Evolutionary conservation across 2,113 vertebrate genomes (phyloP).

Genomic region (Pitta sordida): DNA sequence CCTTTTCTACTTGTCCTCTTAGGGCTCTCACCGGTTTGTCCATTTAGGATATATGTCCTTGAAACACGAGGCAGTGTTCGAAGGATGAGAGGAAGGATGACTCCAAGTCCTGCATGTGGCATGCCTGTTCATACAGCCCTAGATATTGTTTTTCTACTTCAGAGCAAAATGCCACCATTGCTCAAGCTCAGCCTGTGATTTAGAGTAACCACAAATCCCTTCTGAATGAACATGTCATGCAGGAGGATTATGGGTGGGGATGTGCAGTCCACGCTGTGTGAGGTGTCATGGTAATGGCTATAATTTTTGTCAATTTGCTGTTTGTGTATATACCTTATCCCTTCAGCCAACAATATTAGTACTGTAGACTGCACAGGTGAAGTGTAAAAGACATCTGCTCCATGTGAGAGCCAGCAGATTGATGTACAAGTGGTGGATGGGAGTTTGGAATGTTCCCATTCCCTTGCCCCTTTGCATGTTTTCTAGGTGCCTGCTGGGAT

Average conservation of each 20-base stretch:
- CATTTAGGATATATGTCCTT: fast-evolving
- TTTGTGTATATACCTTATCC: not conserved
- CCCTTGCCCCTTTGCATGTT: not conserved
- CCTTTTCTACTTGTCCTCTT: not conserved
- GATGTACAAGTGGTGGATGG: too few species aligned
- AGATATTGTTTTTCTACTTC: not conserved
- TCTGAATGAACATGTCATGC: not conserved
- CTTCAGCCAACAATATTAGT: not conserved
- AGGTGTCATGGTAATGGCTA: not conserved
- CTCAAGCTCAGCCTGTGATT: not conserved
- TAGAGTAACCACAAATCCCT: not conserved
- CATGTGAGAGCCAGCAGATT: not conserved
- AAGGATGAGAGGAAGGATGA: not conserved
- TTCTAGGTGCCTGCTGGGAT: not conserved
- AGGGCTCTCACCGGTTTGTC: not conserved
- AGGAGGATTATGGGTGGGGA: not conserved
- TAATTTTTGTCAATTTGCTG: not conserved
- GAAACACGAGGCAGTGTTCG: not conserved
- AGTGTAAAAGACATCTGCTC: fast-evolving
- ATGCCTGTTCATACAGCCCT: not conserved
- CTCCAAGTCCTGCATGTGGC: not conserved
- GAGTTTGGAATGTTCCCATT: not conserved
- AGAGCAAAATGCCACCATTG: not conserved
- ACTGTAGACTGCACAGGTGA: not conserved
- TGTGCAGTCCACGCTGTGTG: not conserved